Base-by-base conservation (phyloP, 2,797 vertebrate species). In the Balearica regulorum region DNA sequence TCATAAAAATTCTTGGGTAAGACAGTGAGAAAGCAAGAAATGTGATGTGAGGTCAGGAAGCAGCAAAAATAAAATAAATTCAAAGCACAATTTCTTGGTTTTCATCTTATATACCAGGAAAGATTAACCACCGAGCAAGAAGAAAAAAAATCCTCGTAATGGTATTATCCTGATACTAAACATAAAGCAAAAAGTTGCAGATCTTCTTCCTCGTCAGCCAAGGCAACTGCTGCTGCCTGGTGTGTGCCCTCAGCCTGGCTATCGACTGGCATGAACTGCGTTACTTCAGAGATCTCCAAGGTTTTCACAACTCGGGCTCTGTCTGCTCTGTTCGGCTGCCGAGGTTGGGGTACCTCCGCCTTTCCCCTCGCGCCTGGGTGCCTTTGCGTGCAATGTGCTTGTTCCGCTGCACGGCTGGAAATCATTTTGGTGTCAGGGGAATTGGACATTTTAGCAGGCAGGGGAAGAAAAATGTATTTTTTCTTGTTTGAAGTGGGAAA, bases 261-360 rank as follows among this genome's bases (percentile, higher is more conserved):
- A 33, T 25, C 76, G 68, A 19, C 35, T 81, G 66, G 11, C 5
- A 5, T 39, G 33, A 72, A 13, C 28, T 31, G 54, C 33, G 41
- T 76, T 77, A 21, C n/a, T 35, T 77, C 18, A 24, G 75, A 48
- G 25, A 62, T 64, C 10, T 39, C 11, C 6, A 18, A 15, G 20
- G 29, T 83, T 78, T 83, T 77, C 69, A 49, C 39, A 83, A 2
- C 14, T 4, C 31, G 57, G 51, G 21, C 28, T 87, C 28, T n/a
- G 6, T 16, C 29, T 48, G 28, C 26, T 51, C 26, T n/a, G 0
- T 75, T 73, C 0, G 1, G 51, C 57, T 2, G 3, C 82, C 0
- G 11, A 68, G n/a, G 20, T 75, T 77, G 53, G 41, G 54, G 31
- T 31, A 5, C 44, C 0, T 0, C 37, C 77, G 71, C 51, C 25